Evolutionary conservation across 2,797 vertebrate genomes (phyloP).

Genomic region (Mycteria americana): DNA sequence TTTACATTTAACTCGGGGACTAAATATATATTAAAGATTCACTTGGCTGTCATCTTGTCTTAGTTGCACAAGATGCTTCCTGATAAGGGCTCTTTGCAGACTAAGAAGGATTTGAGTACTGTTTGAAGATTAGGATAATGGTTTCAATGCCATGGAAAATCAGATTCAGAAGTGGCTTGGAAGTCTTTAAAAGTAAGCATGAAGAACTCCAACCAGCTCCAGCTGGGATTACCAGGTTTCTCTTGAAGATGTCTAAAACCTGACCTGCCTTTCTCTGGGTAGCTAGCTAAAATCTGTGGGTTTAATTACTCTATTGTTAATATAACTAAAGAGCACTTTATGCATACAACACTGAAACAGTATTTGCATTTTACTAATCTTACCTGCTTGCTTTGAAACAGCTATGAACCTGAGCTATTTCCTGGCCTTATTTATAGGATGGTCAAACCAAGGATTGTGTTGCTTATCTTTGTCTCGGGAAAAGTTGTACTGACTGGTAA

Average conservation of each 20-base stretch:
- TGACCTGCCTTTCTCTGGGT: not conserved
- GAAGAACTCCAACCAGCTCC: not conserved
- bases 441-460: constrained; percentile 94
- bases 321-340: not conserved
- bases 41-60: not conserved
- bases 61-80: not conserved
- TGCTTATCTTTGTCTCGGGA: constrained; percentile 97
- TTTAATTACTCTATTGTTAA: not conserved
- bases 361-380: not conserved
- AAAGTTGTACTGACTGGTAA: constrained; percentile 97
- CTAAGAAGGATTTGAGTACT: not conserved
- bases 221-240: not conserved
- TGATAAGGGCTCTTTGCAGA: not conserved
- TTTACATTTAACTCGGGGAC: not conserved
- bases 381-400: constrained; percentile 63
- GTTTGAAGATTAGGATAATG: not conserved
- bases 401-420: constrained; percentile 96
- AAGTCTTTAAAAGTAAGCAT: not conserved
- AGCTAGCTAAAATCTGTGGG: not conserved
- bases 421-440: constrained; percentile 96
- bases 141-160: not conserved
- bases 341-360: not conserved
- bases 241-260: not conserved
- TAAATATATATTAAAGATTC: not conserved
- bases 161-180: not conserved